phyloP scores from a whole-genome alignment of 1,140 invertebrate species.

The Proales similis region DNA sequence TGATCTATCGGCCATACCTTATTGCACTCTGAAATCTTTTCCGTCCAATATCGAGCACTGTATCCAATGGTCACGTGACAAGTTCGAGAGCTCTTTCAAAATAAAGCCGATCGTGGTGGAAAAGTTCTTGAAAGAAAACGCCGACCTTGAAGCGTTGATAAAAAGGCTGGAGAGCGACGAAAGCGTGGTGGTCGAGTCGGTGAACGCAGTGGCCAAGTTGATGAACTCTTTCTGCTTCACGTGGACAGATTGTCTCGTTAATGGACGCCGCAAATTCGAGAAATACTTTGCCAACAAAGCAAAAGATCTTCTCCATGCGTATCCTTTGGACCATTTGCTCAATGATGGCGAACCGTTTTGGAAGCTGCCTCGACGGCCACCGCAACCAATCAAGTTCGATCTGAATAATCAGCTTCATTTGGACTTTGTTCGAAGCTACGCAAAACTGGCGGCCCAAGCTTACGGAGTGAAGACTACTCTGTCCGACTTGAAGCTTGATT shows the following conservation, averaged over 20 bases:
- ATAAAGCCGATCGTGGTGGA: conserved; percentile 51
- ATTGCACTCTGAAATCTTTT: conserved; percentile 54
- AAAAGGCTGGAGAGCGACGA: conserved; percentile 43
- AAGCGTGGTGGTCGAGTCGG: conserved; percentile 44
- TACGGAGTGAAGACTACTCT: conserved; percentile 38
- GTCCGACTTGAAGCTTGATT: conserved; percentile 55
- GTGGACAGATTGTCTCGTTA: conserved; percentile 47
- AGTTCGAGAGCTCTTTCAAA: conserved; percentile 52
- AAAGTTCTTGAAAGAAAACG: conserved; percentile 46
- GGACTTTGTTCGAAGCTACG: conserved; percentile 44
- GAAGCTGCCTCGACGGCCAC: conserved; percentile 49
- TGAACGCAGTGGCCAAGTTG: conserved; percentile 44
- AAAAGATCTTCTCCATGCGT: conserved; percentile 48
- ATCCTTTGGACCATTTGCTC: conserved; percentile 44
- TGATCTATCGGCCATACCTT: conserved; percentile 46
- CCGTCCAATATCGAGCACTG: conserved; percentile 52
- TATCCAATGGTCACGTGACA: conserved; percentile 52
- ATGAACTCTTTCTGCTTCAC: conserved; percentile 40
- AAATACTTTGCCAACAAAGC: conserved; percentile 55
- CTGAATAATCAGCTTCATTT: conserved; percentile 43
- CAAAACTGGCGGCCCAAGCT: conserved; percentile 44
- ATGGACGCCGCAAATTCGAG: conserved; percentile 52
- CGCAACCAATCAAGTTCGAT: conserved; percentile 46
- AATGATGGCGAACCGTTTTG: conserved; percentile 43
- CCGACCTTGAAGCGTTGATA: conserved; percentile 40